Evolutionary conservation across 1,140 invertebrate species (phyloP), one percentile per base, ranked within the genome.

Genomic region (Zaprionus capensis): DNA sequence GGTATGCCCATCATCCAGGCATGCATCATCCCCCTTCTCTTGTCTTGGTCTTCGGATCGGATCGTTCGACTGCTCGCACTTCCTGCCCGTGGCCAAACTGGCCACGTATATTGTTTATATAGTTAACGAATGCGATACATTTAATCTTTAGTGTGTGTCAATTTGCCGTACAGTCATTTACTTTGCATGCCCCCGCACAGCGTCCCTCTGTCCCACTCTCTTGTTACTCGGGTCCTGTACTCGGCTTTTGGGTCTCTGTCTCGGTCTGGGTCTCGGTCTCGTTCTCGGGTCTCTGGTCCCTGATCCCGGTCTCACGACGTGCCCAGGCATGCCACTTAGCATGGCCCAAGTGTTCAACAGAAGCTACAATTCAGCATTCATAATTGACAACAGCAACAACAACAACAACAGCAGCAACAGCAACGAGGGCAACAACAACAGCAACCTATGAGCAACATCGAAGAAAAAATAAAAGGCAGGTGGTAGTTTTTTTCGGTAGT

Each of bases 131-230:
- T 90, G 85, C 86, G 85, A 90, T 90, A 90, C 86, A 90, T 90
- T 90, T 90, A 90, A 90, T 90, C 85, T 90, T 90, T 86, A 90
- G 86, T 90, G 85, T 90, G 85, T 90, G 85, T 90, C 85, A 90
- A 90, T 90, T 90, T 90, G 85, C 85, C 86, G 82, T 90, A 91
- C 86, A 90, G 86, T 85, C 85, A 90, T 90, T 90, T 90, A 85
- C 81, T 90, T 90, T 91, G 85, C 86, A 91, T 90, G 76, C 84
- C 46, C 11, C 86, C 69, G 31, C 56, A 62, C 57, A 63, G 59
- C 63, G 65, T 69, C 65, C 31, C 70, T 36, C n/a, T 17, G n/a
- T 17, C 41, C 17, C 41, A 28, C 70, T 28, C n/a, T 17, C n/a
- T 17, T 17, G 14, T 17, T 17, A 1, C 41, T 20, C 41, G 51